Evolutionary conservation across 2,888 invertebrate species (phyloP), one percentile per base, ranked within the genome.

Genomic region (Scelioninae gen. 2): DNA sequence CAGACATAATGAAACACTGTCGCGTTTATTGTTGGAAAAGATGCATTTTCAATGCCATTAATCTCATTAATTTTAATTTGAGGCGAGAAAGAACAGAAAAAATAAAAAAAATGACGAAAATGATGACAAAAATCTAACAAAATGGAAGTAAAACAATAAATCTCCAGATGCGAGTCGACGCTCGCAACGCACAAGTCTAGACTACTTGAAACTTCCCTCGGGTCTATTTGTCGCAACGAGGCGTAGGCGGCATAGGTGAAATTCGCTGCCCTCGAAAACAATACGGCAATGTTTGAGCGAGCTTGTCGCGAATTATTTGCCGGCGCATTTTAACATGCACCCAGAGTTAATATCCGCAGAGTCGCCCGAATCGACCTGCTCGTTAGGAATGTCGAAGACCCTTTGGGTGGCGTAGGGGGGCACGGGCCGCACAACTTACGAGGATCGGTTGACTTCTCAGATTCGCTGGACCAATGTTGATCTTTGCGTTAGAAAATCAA

Each of bases 201-300:
- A 72, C 72, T 67, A 67, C 72, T 72, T 55, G 60, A 72, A 67
- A 67, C 53, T 67, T 67, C 72, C 72, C 72, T 72, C 72, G 57
- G 72, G 65, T 72, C 65, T 65, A 48, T 72, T 72, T 72, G 53
- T 25, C 41, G 18, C 65, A 5, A 5, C 22, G 18, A 1, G n/a
- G 6, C 31, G 41, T 22, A 52, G 33, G 19, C 37, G 43, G 28
- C 57, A 50, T 71, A 58, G 64, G 52, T 52, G 58, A 53, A 43
- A 45, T 71, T n/a, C n/a, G n/a, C n/a, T 63, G n/a, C 28, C 31
- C 50, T 60, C 41, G 60, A 60, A 72, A 65, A 72, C 60, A 60
- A 60, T 60, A 65, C 58, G 33, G 35, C 18, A n/a, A 43, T 50
- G 46, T 61, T 69, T 55, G 35, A 19, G 10, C 43, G 55, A 2